Conservation (phyloP, 2,113 vertebrate genomes). For the Eolophus roseicapilla region DNA sequence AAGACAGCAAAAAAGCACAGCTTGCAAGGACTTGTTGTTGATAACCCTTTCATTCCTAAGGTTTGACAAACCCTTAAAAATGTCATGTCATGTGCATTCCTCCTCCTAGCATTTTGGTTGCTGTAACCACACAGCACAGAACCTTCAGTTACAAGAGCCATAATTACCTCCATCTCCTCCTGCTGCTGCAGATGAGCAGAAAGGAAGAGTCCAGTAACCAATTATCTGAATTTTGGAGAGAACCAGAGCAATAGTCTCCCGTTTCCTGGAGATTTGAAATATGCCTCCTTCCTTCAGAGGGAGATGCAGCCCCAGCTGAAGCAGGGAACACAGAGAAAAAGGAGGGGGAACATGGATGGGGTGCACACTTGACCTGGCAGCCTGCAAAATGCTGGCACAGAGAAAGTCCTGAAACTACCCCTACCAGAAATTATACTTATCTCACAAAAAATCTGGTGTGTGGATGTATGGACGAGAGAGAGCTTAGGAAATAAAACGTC, state of each 20-base stretch:
- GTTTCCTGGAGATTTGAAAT: constrained; percentile 43
- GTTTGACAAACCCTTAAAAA: not conserved
- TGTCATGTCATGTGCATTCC: not conserved
- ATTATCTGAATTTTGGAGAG: constrained; percentile 33
- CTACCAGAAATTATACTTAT: not conserved
- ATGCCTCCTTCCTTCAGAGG: constrained; percentile 24
- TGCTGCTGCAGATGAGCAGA: constrained; percentile 23
- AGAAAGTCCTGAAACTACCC: not conserved
- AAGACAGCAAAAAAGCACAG: not conserved
- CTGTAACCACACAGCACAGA: not conserved
- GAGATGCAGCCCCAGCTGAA: not conserved
- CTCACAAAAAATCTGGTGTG: not conserved
- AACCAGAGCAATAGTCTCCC: constrained; percentile 8
- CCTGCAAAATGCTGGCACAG: not conserved
- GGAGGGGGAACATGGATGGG: not conserved
- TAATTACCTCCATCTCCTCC: constrained; percentile 35
- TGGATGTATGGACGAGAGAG: not conserved
- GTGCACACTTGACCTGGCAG: not conserved
- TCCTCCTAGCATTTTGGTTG: not conserved
- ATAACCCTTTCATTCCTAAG: not conserved
- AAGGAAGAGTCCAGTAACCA: constrained; percentile 38
- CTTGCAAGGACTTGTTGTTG: not conserved
- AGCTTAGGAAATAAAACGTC: not conserved
- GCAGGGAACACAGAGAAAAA: not conserved
- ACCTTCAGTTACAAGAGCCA: not conserved